Evolutionary conservation across 2,797 vertebrate genomes (phyloP).

Genomic region (Enteromius mattozi): DNA sequence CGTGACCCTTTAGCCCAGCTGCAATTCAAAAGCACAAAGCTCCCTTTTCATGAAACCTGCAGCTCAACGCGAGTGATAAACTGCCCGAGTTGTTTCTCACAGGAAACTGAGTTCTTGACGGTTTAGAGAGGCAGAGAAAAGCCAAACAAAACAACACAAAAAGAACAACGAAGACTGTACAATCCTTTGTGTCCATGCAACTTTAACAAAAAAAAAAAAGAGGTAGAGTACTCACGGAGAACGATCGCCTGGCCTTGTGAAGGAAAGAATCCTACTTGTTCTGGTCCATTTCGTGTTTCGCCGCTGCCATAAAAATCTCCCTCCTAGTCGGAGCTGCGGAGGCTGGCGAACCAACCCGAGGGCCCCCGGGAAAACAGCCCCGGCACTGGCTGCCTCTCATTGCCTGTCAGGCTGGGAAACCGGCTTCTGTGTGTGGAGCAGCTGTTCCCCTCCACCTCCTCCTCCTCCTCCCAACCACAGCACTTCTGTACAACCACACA

Average conservation of each 20-base stretch:
- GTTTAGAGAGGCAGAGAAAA: not conserved
- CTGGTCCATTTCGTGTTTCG: slow-evolving; percentile 83
- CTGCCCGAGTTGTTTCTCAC: slow-evolving; percentile 27
- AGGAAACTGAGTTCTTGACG: slow-evolving; percentile 18
- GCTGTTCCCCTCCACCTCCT: slow-evolving; percentile 85
- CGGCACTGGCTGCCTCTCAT: slow-evolving; percentile 37
- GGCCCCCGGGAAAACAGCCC: slow-evolving; percentile 44
- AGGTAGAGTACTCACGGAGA: slow-evolving; percentile 55
- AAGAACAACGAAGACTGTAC: not conserved
- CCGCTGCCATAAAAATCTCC: slow-evolving; percentile 80
- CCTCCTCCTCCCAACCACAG: slow-evolving; percentile 63
- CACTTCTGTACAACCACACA: slow-evolving; percentile 58
- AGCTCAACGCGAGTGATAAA: slow-evolving; percentile 65
- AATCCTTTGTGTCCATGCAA: slow-evolving; percentile 26
- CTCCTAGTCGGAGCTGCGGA: slow-evolving; percentile 77
- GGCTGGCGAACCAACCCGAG: slow-evolving; percentile 61
- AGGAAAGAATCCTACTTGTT: slow-evolving; percentile 74
- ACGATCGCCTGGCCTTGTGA: slow-evolving; percentile 58
- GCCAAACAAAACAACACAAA: slow-evolving; percentile 9
- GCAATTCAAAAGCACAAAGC: slow-evolving; percentile 85
- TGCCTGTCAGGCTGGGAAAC: slow-evolving; percentile 78
- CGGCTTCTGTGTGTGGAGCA: slow-evolving; percentile 82
- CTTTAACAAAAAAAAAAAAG: slow-evolving; percentile 22
- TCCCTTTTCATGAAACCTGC: slow-evolving; percentile 74
- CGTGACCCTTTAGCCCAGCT: slow-evolving; percentile 82